Conservation (phyloP, 2,888 invertebrate species). For the Callyntrura guangdongensis region DNA sequence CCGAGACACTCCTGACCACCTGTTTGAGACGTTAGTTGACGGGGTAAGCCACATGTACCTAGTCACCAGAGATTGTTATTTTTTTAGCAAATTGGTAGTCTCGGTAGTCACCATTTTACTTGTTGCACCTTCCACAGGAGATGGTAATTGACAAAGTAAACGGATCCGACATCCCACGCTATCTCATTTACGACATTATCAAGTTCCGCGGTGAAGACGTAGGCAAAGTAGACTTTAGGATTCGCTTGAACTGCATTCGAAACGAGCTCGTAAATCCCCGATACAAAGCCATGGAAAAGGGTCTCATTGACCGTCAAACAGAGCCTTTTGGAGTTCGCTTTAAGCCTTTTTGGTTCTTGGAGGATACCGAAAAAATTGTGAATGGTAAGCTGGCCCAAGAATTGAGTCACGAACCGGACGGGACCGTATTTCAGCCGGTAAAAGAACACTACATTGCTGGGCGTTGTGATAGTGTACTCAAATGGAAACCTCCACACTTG, state of each 20-base stretch:
- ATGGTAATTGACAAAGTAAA: constrained; percentile 96
- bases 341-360: constrained; percentile 97
- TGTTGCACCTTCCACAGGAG: constrained; percentile 91
- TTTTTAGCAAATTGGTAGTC: no score
- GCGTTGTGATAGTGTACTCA: constrained; percentile 93
- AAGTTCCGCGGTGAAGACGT: constrained; percentile 93
- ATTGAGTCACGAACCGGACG: constrained; percentile 98
- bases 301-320: constrained; percentile 90
- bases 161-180: constrained; percentile 93
- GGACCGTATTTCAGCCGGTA: constrained; percentile 98
- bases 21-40: constrained; percentile 94
- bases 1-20: constrained; percentile 90
- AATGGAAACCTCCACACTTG: constrained; percentile 98
- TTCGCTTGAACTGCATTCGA: constrained; percentile 91
- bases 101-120: no score
- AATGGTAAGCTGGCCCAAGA: constrained; percentile 94
- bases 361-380: constrained; percentile 90
- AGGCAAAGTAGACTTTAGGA: constrained; percentile 92
- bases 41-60: constrained; percentile 94
- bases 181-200: constrained; percentile 97
- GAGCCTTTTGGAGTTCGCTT: constrained; percentile 97
- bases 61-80: no score
- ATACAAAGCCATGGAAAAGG: constrained; percentile 91
- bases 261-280: constrained; percentile 88
- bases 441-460: constrained; percentile 95